phyloP scores from a whole-genome alignment of 2,797 vertebrate genomes.

The Smutsia temminckii region DNA sequence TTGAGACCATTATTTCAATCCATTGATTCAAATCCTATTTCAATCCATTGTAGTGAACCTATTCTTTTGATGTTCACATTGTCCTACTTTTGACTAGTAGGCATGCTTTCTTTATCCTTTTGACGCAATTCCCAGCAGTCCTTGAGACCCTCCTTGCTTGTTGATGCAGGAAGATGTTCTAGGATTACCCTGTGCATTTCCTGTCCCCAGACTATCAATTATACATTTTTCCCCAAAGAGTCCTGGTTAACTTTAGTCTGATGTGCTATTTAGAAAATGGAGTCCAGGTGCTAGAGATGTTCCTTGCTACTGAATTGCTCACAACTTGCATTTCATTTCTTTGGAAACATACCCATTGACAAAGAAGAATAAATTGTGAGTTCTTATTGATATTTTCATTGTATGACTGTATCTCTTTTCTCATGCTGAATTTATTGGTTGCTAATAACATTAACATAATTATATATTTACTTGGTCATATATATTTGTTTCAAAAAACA shows the following conservation, averaged over 20 bases:
- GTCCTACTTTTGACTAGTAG: neutral
- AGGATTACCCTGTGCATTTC: neutral
- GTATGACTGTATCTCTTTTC: neutral
- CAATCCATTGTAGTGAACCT: neutral
- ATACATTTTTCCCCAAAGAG: neutral
- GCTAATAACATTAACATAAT: neutral
- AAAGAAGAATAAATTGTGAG: neutral
- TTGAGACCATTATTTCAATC: neutral
- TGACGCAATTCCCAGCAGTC: neutral
- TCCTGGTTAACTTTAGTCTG: neutral
- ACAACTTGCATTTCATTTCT: neutral
- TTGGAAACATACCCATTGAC: neutral
- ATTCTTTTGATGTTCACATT: neutral
- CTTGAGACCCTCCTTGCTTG: neutral
- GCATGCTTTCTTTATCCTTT: neutral
- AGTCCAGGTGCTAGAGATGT: neutral
- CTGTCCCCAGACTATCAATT: neutral
- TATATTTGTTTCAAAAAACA: conserved; percentile 4
- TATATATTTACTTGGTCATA: neutral
- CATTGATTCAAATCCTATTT: neutral
- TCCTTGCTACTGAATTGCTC: neutral
- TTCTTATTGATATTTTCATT: neutral
- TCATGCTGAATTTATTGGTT: neutral
- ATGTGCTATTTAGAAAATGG: neutral
- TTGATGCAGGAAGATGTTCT: neutral